Evolutionary conservation across 2,797 vertebrate species (phyloP), one percentile per base, ranked within the genome.

Genomic region (Catamblyrhynchus diadema): DNA sequence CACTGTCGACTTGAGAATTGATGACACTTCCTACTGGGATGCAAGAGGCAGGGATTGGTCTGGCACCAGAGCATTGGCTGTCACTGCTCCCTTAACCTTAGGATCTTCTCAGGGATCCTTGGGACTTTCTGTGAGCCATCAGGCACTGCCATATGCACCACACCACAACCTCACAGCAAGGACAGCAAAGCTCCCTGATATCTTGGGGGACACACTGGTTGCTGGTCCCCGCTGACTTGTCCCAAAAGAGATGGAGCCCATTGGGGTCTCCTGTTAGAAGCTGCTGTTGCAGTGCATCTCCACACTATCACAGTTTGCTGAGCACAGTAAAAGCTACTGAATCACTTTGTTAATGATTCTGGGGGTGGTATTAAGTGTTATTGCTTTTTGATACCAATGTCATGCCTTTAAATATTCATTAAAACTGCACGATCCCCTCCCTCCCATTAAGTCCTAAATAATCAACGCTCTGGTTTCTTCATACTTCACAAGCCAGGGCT

Each of bases 341-440:
- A 96, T 94, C 90, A 57, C 92, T 96, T 97, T 0, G 23, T 96
- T 97, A 96, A 91, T 7, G 2, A 94, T 96, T 91, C 96, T 33
- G 86, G 88, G 86, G 65, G 17, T 70, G 94, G 77, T 81, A 74
- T 90, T 94, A 93, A 90, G 73, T 44, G 12, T 95, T 95, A 94
- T 22, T 96, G 92, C 96, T 96, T 96, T 97, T 70, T 53, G 89
- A 97, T 93, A 96, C 94, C 86, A 48, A 74, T 90, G 94, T 97
- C 95, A 86, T 6, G 56, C 62, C 88, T 96, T 95, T 91, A 95
- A 96, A 95, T 84, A 80, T 88, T 93, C 87, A 82, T 94, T 93
- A 85, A 86, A 90, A 42, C 35, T 42, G 25, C 87, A 60, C 51
- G 72, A 82, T 87, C 41, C 42, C 54, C 87, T 95, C 92, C 88